phyloP scores from a whole-genome alignment of 2,113 vertebrate genomes.

The Ibidorhyncha struthersii region DNA sequence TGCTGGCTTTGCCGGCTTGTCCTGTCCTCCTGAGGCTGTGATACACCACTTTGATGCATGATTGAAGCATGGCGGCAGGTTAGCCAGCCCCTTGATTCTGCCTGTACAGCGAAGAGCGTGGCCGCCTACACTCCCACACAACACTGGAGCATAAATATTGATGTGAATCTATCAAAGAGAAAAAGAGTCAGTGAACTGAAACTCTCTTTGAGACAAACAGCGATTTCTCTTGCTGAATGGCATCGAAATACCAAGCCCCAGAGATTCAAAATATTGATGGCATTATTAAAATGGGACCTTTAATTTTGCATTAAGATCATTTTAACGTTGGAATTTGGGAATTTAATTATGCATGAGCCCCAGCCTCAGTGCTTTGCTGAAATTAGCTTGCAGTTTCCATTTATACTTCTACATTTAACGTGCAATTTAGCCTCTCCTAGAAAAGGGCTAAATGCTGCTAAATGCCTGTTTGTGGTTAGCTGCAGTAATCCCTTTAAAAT shows the following conservation, averaged over 20 bases:
- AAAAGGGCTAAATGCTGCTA: background rate
- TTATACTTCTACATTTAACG: background rate
- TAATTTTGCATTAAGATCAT: background rate
- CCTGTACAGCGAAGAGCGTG: rapidly evolving
- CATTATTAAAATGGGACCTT: background rate
- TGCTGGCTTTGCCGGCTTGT: background rate
- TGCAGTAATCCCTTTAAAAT: background rate
- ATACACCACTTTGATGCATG: rapidly evolving
- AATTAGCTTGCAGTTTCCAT: background rate
- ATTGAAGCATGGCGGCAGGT: too few relatives aligned
- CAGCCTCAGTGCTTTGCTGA: background rate
- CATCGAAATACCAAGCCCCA: background rate
- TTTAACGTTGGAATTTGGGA: background rate
- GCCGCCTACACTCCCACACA: background rate
- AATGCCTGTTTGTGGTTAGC: background rate
- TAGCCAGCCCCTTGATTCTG: rapidly evolving
- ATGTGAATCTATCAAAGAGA: background rate
- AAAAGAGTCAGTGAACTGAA: background rate
- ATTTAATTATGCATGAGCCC: background rate
- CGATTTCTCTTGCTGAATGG: background rate
- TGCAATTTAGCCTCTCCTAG: background rate
- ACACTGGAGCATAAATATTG: background rate
- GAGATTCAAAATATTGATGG: background rate
- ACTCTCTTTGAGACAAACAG: background rate
- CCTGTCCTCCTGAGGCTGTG: background rate